Conservation (phyloP, 2,888 invertebrate genomes). For the Cerastoderma edule region DNA sequence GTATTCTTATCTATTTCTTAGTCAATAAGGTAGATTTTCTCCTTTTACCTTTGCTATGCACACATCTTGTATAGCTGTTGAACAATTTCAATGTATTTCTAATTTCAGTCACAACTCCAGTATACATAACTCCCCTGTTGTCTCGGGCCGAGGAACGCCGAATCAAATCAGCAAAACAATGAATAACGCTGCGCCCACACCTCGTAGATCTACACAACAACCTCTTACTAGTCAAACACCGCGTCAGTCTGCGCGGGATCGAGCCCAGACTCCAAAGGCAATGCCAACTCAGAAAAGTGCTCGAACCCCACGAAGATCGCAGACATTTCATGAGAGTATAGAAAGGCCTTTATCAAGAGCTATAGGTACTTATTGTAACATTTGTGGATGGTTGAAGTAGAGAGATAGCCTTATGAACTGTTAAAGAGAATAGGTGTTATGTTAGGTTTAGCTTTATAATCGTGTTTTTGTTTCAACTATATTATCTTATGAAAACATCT, state of each 20-base stretch:
- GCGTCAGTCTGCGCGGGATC: slow-evolving; percentile 36
- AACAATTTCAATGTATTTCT: not conserved
- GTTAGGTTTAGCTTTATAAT: too few relatives aligned
- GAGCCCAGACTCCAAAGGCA: slow-evolving; percentile 44
- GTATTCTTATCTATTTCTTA: too few relatives aligned
- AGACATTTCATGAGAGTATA: slow-evolving; percentile 51
- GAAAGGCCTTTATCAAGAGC: slow-evolving; percentile 70
- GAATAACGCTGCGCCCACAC: slow-evolving; percentile 9
- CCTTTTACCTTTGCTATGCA: too few relatives aligned
- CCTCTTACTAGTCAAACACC: slow-evolving; percentile 27
- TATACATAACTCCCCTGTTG: slow-evolving; percentile 50
- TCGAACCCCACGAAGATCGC: slow-evolving; percentile 47
- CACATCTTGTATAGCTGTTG: too few relatives aligned
- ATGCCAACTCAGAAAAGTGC: slow-evolving; percentile 33
- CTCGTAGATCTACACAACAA: not conserved
- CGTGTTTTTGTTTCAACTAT: too few relatives aligned
- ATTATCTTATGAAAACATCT: too few relatives aligned
- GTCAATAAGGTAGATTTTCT: too few relatives aligned
- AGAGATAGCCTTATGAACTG: too few relatives aligned
- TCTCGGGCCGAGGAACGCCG: slow-evolving; percentile 51
- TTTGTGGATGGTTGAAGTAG: too few relatives aligned
- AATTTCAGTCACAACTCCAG: slow-evolving; percentile 43
- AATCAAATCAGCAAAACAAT: slow-evolving; percentile 19
- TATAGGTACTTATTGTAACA: slow-evolving; percentile 72
- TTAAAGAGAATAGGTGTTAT: too few relatives aligned